Base-by-base conservation (phyloP, 2,888 invertebrate species). In the Agelastica alni region DNA sequence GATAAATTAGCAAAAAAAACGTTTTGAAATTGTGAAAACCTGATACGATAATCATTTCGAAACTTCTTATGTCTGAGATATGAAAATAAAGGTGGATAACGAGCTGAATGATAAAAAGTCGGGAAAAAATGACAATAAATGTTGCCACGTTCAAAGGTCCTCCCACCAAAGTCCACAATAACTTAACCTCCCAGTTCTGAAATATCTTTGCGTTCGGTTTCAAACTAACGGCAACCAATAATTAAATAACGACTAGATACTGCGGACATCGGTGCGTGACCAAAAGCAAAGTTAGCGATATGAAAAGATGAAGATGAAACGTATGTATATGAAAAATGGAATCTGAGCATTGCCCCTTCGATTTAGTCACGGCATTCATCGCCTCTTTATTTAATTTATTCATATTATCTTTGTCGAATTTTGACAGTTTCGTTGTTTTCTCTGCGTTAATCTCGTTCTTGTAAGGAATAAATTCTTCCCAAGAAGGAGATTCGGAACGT, bases 191-290 rank as follows among this genome's bases (percentile, higher is more conserved):
- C n/a, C n/a, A n/a, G n/a, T n/a, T n/a, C n/a, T n/a, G n/a, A n/a
- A n/a, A n/a, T n/a, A n/a, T n/a, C n/a, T n/a, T n/a, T n/a, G n/a
- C n/a, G n/a, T n/a, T n/a, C n/a, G n/a, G n/a, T n/a, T n/a, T n/a
- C n/a, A n/a, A n/a, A n/a, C n/a, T n/a, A n/a, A n/a, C n/a, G n/a
- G n/a, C n/a, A n/a, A n/a, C n/a, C n/a, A 43, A 26, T 28, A 41
- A 51, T 81, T 81, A 83, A 78, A 84, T 79, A 72, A 83, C 82
- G 77, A 84, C 80, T 69, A 85, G 78, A 68, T 83, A 84, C 69
- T 85, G 85, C 60, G 85, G 85, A 71, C 85, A 85, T 76, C 84
- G 83, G 77, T 85, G 84, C 61, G 84, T 84, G 72, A 85, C 81
- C 42, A 86, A 79, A 73, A 86, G 80, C 79, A 85, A 81, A 59